phyloP scores from a whole-genome alignment of 2,888 invertebrate species.

The Cosmia pyralina region DNA sequence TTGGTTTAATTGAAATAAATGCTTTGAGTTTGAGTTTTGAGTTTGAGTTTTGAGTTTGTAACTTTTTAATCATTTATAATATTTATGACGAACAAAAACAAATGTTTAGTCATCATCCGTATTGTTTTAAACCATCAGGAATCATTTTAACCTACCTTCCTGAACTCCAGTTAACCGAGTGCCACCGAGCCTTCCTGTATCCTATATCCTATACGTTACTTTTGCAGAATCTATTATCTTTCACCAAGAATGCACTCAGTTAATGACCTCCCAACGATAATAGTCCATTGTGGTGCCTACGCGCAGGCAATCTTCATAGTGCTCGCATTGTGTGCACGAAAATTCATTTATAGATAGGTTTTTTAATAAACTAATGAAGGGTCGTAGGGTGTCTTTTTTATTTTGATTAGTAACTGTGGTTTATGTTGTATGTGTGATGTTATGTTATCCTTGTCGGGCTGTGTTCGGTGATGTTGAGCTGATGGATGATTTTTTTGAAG shows the following conservation, averaged over 20 bases:
- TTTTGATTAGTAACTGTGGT: conserved; percentile 29
- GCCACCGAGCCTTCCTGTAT: conserved; percentile 73
- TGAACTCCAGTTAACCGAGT: conserved; percentile 53
- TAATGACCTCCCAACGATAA: conserved; percentile 86
- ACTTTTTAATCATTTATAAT: no score
- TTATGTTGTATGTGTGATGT: neutral
- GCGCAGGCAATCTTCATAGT: conserved; percentile 86
- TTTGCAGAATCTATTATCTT: conserved; percentile 83
- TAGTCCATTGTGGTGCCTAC: conserved; percentile 77
- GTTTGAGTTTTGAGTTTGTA: no score
- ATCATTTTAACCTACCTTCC: neutral
- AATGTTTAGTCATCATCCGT: no score
- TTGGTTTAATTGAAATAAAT: no score
- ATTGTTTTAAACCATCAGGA: no score
- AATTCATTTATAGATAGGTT: conserved; percentile 71
- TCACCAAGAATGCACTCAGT: conserved; percentile 86
- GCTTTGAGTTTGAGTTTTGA: no score
- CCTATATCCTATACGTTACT: conserved; percentile 72
- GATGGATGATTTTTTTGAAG: neutral
- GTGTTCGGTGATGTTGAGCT: conserved; percentile 21
- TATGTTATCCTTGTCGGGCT: neutral
- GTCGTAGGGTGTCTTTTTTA: conserved; percentile 30
- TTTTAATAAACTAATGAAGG: conserved; percentile 78
- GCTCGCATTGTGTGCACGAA: conserved; percentile 74
- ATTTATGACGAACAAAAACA: no score